A percentile compares a stretch with the other conserved stretches of the same genome.
Evolutionary conservation across 1,140 invertebrate genomes (phyloP).

Genomic region (Galendromus occidentalis): DNA sequence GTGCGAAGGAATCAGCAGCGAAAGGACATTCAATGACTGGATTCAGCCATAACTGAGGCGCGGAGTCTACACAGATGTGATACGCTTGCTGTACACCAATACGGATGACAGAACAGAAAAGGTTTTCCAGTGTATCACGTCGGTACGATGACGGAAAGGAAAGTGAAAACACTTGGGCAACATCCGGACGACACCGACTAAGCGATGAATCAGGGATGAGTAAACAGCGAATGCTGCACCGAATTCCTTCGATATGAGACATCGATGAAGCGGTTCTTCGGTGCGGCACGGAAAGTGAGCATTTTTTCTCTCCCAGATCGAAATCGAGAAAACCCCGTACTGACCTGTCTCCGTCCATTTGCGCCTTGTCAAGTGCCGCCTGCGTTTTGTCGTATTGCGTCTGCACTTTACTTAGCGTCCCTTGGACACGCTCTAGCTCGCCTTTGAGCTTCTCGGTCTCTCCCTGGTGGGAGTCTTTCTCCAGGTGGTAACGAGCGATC

Average conservation of each 20-base stretch:
- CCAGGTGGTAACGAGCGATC: conserved; percentile 49
- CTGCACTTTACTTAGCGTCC: conserved; percentile 66
- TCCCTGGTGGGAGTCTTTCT: conserved; percentile 58
- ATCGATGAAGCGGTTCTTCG: not conserved
- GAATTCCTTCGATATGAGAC: not conserved
- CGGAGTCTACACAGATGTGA: no score
- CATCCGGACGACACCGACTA: no score
- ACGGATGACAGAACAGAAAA: no score
- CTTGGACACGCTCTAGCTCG: conserved; percentile 68
- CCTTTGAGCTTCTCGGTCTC: conserved; percentile 74
- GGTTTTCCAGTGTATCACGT: no score
- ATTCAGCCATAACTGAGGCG: no score
- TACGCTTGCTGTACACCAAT: no score
- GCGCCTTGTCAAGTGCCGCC: conserved; percentile 60
- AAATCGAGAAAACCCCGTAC: not conserved
- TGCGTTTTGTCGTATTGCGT: conserved; percentile 73
- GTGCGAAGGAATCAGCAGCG: no score
- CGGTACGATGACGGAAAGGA: no score
- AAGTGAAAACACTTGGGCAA: no score
- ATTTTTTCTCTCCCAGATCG: not conserved
- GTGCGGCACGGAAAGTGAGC: not conserved
- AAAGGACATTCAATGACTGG: no score
- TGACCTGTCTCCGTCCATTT: conserved; percentile 63
- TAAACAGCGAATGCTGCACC: not conserved
- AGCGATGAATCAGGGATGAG: no score